Conservation (phyloP, 2,888 invertebrate genomes). For the Acanthacorydalis orientalis region DNA sequence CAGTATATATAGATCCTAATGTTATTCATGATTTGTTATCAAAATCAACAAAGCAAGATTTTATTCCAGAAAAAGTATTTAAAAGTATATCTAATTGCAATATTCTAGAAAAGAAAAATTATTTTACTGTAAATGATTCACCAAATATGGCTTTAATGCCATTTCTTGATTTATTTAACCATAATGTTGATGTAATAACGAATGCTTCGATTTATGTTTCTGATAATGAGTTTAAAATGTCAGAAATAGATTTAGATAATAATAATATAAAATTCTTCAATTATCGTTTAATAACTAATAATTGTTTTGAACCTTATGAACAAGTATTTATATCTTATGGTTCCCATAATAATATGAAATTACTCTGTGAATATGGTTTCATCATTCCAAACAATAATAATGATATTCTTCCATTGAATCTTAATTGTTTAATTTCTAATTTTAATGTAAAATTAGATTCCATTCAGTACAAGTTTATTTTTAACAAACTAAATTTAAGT, state of each 20-base stretch:
- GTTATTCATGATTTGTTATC: constrained; percentile 20
- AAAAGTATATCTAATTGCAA: too few species aligned
- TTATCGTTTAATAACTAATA: constrained; percentile 36
- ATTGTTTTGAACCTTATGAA: constrained; percentile 37
- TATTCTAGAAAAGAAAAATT: constrained; percentile 5
- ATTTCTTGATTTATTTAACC: constrained; percentile 81
- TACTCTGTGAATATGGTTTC: constrained; percentile 83
- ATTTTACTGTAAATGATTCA: constrained; percentile 32
- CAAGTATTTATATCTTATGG: constrained; percentile 87
- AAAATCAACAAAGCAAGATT: constrained; percentile 11
- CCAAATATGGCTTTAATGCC: constrained; percentile 66
- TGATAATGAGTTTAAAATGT: constrained; percentile 9
- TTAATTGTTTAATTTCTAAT: constrained; percentile 33
- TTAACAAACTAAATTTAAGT: constrained; percentile 1
- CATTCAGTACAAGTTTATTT: constrained; percentile 39
- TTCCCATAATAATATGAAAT: constrained; percentile 57
- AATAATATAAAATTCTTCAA: constrained; percentile 19
- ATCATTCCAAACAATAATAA: constrained; percentile 47
- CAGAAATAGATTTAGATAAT: constrained; percentile 21
- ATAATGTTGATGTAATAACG: constrained; percentile 45
- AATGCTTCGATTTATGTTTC: constrained; percentile 16
- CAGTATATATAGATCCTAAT: constrained; percentile 50
- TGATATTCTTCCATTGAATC: constrained; percentile 44
- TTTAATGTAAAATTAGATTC: constrained; percentile 19
- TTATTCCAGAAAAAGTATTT: constrained; percentile 8